These are phyloP conservation scores for Cryptotermes secundus DNA, from an alignment of 1,140 invertebrate species.

Conservation along the genomic window DNA sequence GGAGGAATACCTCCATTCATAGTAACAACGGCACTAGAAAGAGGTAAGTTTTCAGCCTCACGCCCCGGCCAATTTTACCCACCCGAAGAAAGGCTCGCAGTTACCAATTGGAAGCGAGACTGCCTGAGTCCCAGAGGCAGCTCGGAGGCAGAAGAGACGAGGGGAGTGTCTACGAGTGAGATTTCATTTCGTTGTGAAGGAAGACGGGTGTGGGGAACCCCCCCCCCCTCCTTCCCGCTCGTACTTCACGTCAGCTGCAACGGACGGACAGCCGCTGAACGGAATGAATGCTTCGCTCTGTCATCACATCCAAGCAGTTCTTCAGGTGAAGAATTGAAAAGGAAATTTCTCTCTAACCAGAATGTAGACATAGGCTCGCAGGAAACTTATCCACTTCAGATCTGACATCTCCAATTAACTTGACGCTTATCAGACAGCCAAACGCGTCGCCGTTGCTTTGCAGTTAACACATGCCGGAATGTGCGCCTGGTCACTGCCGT, in stretches of 20 bases:
- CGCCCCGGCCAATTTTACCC: too few relatives aligned
- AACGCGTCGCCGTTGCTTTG: too few relatives aligned
- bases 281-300: not conserved
- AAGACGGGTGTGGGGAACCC: not conserved
- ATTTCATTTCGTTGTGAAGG: not conserved
- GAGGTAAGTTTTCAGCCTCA: too few relatives aligned
- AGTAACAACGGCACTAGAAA: too few relatives aligned
- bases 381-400: not conserved
- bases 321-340: not conserved
- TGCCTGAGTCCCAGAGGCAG: too few relatives aligned
- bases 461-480: too few relatives aligned
- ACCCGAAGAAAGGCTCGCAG: too few relatives aligned
- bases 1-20: too few relatives aligned
- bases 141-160: too few relatives aligned
- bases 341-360: not conserved
- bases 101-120: too few relatives aligned
- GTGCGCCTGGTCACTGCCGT: too few relatives aligned
- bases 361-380: not conserved
- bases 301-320: not conserved
- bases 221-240: not conserved
- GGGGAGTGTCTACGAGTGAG: not conserved
- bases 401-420: constrained; percentile 13
- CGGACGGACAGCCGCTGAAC: not conserved
- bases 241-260: not conserved
- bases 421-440: not conserved